Conservation (phyloP, 2,888 invertebrate genomes). For the Luperina testacea region DNA sequence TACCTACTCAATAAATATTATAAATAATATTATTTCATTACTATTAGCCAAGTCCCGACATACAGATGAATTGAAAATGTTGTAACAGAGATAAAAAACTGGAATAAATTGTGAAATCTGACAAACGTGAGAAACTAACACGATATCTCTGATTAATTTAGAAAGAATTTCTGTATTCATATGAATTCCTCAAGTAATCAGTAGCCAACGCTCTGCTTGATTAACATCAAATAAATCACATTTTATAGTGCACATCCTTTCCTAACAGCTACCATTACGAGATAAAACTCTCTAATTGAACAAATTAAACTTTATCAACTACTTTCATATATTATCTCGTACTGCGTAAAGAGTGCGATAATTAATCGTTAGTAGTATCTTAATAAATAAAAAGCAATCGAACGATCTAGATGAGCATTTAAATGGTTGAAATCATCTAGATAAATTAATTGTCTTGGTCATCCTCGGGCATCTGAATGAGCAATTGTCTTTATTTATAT, state of each 20-base stretch:
- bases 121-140: slow-evolving; percentile 62
- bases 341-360: slow-evolving; percentile 47
- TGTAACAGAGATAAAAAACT: slow-evolving; percentile 61
- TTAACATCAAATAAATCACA: slow-evolving; percentile 45
- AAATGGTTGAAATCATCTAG: slow-evolving; percentile 52
- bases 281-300: slow-evolving; percentile 46
- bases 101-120: slow-evolving; percentile 66
- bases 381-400: slow-evolving; percentile 60
- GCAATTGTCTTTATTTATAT: slow-evolving; percentile 63
- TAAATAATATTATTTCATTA: slow-evolving; percentile 60
- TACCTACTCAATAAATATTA: slow-evolving; percentile 34
- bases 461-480: slow-evolving; percentile 63
- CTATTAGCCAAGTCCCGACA: slow-evolving; percentile 53
- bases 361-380: slow-evolving; percentile 58
- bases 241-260: slow-evolving; percentile 50
- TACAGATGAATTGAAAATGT: slow-evolving; percentile 60
- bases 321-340: slow-evolving; percentile 40
- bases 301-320: slow-evolving; percentile 55
- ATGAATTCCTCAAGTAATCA: slow-evolving; percentile 49
- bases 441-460: slow-evolving; percentile 59
- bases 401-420: slow-evolving; percentile 59
- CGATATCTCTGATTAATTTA: slow-evolving; percentile 53
- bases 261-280: slow-evolving; percentile 33
- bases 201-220: slow-evolving; percentile 30
- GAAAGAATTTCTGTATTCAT: slow-evolving; percentile 54